Base-by-base conservation (phyloP, 2,797 vertebrate species). In the Chelon auratus region DNA sequence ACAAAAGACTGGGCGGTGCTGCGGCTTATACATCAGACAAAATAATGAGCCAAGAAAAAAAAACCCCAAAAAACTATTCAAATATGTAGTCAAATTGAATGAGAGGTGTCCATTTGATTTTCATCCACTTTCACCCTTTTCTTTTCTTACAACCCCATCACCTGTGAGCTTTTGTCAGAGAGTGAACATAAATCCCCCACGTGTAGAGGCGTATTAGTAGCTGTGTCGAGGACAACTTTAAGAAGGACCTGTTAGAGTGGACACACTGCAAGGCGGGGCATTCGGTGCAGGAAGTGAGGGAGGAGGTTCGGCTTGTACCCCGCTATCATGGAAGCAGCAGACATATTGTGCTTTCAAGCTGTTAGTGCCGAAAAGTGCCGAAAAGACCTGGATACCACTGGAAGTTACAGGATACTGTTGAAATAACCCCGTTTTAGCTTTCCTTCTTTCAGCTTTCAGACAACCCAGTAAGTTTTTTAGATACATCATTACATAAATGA, bases 281-380 rank as follows among this genome's bases (percentile, higher is more conserved):
- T 75, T 48, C 14, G 13, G 65, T 3, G 65, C 89, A 93, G 90
- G 92, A 92, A 91, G 91, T 81, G 68, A 89, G 80, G 88, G 80
- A 87, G 87, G 84, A 77, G 78, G 83, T 86, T 63, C 64, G 60
- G 17, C 65, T 80, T 54, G 17, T 47, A 71, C 53, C 59, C 62
- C 61, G 65, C 50, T 51, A 45, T 82, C 74, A 66, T 77, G 63
- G 75, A 86, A 71, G 77, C 68, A 72, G 70, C 57, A 87, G 81
- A 88, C 74, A 62, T 71, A 72, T 78, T 85, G 70, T 76, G 47
- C 55, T 75, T 84, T 70, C 42, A 55, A 8, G 39, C 24, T 58
- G 40, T 76, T 18, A 12, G 24, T 66, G 43, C 3, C 17, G 45
- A n/a, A n/a, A n/a, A n/a, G n/a, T n/a, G n/a, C n/a, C 42, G 9